Evolutionary conservation across 1,140 invertebrate genomes (phyloP).

Genomic region (Zaprionus gabonicus): DNA sequence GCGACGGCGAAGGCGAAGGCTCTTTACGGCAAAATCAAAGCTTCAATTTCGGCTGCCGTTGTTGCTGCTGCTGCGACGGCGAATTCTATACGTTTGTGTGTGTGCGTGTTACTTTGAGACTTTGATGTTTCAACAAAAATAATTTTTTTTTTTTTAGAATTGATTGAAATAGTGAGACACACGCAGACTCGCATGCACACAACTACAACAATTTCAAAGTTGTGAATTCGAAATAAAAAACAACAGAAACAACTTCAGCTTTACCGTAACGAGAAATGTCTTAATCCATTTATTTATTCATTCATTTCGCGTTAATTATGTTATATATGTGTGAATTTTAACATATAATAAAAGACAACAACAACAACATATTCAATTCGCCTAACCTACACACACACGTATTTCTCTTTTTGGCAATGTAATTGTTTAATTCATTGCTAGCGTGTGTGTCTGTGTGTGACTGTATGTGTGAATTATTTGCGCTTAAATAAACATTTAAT

Average conservation of each 20-base stretch:
- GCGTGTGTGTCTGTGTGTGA: slow-evolving; percentile 18
- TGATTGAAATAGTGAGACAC: slow-evolving; percentile 58
- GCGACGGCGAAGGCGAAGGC: slow-evolving; percentile 24
- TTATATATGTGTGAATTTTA: slow-evolving; percentile 7
- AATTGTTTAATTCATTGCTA: slow-evolving; percentile 69
- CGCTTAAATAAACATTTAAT: slow-evolving; percentile 72
- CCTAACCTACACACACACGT: slow-evolving; percentile 21
- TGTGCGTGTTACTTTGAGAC: slow-evolving; percentile 19
- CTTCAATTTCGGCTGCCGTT: slow-evolving; percentile 28
- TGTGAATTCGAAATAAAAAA: background rate
- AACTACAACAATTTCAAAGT: slow-evolving; percentile 4
- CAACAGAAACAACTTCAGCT: background rate
- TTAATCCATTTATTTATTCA: slow-evolving; percentile 8
- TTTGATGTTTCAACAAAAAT: slow-evolving; percentile 69
- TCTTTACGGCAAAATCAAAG: slow-evolving; percentile 45
- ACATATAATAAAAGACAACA: background rate
- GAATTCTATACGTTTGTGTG: slow-evolving; percentile 22
- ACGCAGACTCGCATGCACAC: slow-evolving; percentile 5
- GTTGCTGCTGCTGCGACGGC: slow-evolving; percentile 17
- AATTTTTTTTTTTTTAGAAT: slow-evolving; percentile 56
- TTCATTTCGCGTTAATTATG: slow-evolving; percentile 3
- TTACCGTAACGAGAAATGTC: background rate
- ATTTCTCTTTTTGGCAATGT: slow-evolving; percentile 45
- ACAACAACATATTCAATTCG: slow-evolving; percentile 8
- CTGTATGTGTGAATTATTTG: slow-evolving; percentile 57